Base-by-base conservation (phyloP, 2,888 invertebrate species). In the Hemicrepidius hirtus region DNA sequence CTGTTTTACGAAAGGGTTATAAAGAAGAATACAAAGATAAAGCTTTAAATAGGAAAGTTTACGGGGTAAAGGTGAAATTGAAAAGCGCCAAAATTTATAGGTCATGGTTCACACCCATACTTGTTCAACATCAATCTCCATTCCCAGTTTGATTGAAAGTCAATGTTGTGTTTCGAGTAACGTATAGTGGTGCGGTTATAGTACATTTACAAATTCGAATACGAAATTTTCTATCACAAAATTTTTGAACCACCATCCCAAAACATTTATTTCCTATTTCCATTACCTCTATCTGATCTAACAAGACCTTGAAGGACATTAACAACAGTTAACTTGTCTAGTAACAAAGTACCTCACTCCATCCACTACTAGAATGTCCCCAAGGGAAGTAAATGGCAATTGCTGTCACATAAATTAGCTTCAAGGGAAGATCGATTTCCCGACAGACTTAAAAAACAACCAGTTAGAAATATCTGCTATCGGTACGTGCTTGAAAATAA, bases 361-460 rank as follows among this genome's bases (percentile, higher is more conserved):
- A 49, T 21, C 13, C 28, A 53, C 28, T 28, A 32, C 13, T 53
- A 21, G 21, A 53, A 53, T 28, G 53, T 28, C 28, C 53, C 28
- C 12, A 24, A 53, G 53, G 13, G 53, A 53, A 28, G 28, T 28
- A 53, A 53, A 53, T 28, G 28, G 21, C 53, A 53, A 28, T 53
- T 32, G 53, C 53, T 37, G 57, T 37, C 57, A 57, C 53, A 57
- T 57, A 37, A 57, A 57, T 57, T 57, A 57, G n/a, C 35, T 32
- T 16, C 37, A 7, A 57, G 37, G n/a, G 7, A 57, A 37, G 20
- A 57, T 37, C 57, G 37, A 57, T 57, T 57, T 57, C 24, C 37
- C 35, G 57, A 37, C 35, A 37, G 37, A 57, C 57, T 57, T 37
- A 3, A 57, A 57, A 37, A 53, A 32, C 57, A 35, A 57, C 37